Base-by-base conservation (phyloP, 2,113 vertebrate species). In the Pelecanoides urinatrix region DNA sequence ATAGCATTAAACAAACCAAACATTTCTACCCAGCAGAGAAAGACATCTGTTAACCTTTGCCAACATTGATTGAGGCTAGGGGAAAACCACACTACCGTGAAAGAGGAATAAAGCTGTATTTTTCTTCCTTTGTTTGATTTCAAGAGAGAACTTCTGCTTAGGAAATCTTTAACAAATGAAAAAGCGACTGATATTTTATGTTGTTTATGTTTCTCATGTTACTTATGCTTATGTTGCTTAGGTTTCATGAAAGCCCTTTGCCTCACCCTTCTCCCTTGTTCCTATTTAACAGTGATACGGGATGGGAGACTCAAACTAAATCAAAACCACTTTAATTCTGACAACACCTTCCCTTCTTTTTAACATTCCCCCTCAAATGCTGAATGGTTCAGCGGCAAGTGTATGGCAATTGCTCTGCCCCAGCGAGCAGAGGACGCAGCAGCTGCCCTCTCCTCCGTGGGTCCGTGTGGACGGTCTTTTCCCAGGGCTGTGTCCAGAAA, bases 1-100 rank as follows among this genome's bases (percentile, higher is more conserved):
- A 92, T 22, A 90, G 56, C 67, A 93, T 95, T 92, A 87, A 91
- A 86, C 47, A 90, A 90, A 74, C 13, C 63, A 91, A 95, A 49
- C 61, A 21, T 70, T 56, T 63, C 90, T 72, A 76, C 53, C 66
- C 34, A 77, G 61, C 61, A 75, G 56, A 89, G 74, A 74, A 94
- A 91, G 30, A 30, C 71, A 61, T 36, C 55, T 45, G 21, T 47
- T 59, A 55, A 13, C 58, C 30, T 70, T 73, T 89, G n/a, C 38
- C 79, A 93, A 45, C 61, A 77, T 59, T 34, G 61, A 45, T 38
- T 36, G 12, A 45, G 2, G 45, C 47, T 66, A 38, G 27, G n/a
- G 74, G 76, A 61, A 92, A 82, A 52, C 4, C 84, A 68, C 5
- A 14, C 68, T 71, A 29, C 13, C 5, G 4, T 11, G 17, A 67